These are phyloP conservation scores for Emys orbicularis DNA, from an alignment of 2,797 vertebrate genomes.

Conservation along the genomic window DNA sequence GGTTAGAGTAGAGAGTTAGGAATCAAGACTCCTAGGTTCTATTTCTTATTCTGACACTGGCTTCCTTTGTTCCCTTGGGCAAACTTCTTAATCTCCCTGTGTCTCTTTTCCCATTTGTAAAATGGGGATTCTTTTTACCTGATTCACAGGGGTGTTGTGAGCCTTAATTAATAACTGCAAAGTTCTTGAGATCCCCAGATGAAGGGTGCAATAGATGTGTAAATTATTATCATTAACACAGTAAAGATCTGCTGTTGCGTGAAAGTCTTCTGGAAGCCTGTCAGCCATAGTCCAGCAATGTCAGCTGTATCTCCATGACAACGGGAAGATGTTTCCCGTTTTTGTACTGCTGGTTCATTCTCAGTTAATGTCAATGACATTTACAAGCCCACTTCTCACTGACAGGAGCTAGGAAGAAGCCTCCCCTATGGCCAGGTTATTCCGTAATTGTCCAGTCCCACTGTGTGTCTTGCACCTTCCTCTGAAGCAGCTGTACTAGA, in stretches of 20 bases:
- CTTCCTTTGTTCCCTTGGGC: not conserved
- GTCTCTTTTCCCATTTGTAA: not conserved
- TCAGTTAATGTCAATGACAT: not conserved
- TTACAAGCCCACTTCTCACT: not conserved
- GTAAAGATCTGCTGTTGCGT: not conserved
- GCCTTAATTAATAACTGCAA: not conserved
- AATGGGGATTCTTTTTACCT: not conserved
- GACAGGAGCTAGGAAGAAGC: not conserved
- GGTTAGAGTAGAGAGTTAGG: not conserved
- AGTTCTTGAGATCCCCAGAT: not conserved
- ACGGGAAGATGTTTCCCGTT: not conserved
- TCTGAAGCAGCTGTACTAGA: not conserved
- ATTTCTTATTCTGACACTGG: not conserved
- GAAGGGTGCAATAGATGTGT: not conserved
- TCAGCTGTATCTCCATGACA: not conserved
- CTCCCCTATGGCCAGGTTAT: not conserved
- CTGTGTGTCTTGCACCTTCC: not conserved
- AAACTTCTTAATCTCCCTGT: not conserved
- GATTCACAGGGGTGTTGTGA: not conserved
- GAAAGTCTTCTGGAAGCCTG: not conserved
- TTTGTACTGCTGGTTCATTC: not conserved
- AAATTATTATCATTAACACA: not conserved
- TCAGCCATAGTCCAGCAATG: not conserved
- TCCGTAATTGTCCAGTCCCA: not conserved
- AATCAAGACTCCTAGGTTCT: not conserved